A percentile compares a stretch with the other conserved stretches of the same genome.
Evolutionary conservation across 2,797 vertebrate species (phyloP).

Genomic region (Tokudaia tokunoshimensis): DNA sequence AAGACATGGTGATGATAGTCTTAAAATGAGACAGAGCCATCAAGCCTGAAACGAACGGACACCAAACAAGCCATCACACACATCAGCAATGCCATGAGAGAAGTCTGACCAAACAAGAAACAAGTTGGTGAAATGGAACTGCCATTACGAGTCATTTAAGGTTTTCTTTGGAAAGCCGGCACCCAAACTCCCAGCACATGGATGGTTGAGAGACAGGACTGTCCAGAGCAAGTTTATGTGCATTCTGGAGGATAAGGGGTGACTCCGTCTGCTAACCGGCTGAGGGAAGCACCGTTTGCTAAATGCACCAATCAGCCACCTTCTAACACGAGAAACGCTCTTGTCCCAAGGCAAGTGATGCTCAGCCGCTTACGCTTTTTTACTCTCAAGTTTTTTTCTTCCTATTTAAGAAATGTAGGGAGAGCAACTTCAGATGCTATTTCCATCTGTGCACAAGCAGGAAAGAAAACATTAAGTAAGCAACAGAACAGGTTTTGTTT

Average conservation of each 20-base stretch:
- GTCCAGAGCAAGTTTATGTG: conserved; percentile 82
- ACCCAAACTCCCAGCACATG: conserved; percentile 73
- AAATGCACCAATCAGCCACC: conserved; percentile 80
- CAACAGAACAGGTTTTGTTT: conserved; percentile 85
- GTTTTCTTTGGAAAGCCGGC: conserved; percentile 77
- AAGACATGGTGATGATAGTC: conserved; percentile 54
- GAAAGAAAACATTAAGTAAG: conserved; percentile 80
- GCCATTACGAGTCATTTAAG: conserved; percentile 76
- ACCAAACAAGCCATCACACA: conserved; percentile 78
- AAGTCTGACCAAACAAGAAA: conserved; percentile 72
- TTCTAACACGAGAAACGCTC: conserved; percentile 82
- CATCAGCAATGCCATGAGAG: conserved; percentile 54
- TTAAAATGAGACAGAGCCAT: conserved; percentile 70
- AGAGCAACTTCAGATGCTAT: conserved; percentile 88
- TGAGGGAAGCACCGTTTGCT: conserved; percentile 89
- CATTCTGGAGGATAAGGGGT: conserved; percentile 81
- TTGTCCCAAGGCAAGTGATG: conserved; percentile 85
- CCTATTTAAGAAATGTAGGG: conserved; percentile 86
- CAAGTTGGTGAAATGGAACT: conserved; percentile 69
- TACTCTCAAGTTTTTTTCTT: conserved; percentile 87
- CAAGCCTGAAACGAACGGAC: conserved; percentile 75
- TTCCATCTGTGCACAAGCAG: conserved; percentile 82
- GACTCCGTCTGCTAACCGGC: conserved; percentile 88
- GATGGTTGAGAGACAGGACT: conserved; percentile 81
- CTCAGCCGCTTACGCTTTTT: conserved; percentile 86